Evolutionary conservation across 2,888 invertebrate species (phyloP).

Genomic region (Carcina quercana): DNA sequence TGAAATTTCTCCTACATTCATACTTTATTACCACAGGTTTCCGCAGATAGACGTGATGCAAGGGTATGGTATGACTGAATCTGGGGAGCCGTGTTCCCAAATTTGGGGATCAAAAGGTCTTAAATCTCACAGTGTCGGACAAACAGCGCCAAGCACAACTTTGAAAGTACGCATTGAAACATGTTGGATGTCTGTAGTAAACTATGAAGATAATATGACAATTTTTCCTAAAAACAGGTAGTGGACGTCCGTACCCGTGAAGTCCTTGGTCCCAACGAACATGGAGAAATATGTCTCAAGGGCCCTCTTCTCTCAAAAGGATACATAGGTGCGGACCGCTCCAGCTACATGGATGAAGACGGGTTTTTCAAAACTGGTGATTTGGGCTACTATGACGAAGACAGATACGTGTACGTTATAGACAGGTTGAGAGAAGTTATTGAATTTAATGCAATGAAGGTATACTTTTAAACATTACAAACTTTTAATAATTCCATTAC

Average conservation of each 20-base stretch:
- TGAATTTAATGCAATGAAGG: conserved; percentile 37
- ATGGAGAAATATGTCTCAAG: conserved; percentile 50
- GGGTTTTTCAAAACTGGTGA: conserved; percentile 49
- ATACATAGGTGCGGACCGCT: conserved; percentile 40
- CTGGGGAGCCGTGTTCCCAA: conserved; percentile 50
- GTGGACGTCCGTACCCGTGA: conserved; percentile 55
- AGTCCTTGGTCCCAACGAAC: conserved; percentile 53
- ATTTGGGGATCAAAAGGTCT: conserved; percentile 42
- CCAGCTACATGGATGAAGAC: conserved; percentile 38
- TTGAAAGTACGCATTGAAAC: too few relatives aligned
- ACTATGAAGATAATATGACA: too few relatives aligned
- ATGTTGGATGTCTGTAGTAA: too few relatives aligned
- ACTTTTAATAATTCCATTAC: too few relatives aligned
- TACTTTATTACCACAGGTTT: too few relatives aligned
- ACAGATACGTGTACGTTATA: conserved; percentile 42
- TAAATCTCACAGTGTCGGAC: conserved; percentile 51
- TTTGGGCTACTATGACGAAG: conserved; percentile 47
- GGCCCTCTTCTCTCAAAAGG: conserved; percentile 52
- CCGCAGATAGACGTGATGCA: conserved; percentile 39
- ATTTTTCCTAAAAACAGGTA: too few relatives aligned
- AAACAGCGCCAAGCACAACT: conserved; percentile 44
- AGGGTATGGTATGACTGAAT: conserved; percentile 58
- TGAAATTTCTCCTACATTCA: too few relatives aligned
- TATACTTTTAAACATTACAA: conserved; percentile 40
- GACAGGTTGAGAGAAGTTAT: conserved; percentile 47